These are phyloP conservation scores for Ramphastos sulfuratus DNA, from an alignment of 2,113 vertebrate species.

Conservation along the genomic window DNA sequence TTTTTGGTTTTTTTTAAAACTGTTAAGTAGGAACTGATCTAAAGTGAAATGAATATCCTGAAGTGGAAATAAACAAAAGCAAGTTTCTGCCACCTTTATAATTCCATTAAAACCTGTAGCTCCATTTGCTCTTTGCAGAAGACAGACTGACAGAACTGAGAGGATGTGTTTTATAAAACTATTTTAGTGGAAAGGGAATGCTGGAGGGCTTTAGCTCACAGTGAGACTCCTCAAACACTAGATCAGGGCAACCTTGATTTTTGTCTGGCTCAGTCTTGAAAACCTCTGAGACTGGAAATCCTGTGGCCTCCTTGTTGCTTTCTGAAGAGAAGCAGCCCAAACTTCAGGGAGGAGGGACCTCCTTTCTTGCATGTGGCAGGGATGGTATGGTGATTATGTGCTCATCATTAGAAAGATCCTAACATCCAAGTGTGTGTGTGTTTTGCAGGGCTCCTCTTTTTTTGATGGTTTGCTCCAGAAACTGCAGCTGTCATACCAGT, in stretches of 20 bases:
- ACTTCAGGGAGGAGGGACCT: not conserved
- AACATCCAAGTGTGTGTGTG: not conserved
- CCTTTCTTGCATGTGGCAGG: not conserved
- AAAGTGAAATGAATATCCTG: not conserved
- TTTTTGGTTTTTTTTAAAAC: too few relatives aligned
- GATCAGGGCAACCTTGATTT: not conserved
- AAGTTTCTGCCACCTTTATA: not conserved
- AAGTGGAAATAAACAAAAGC: not conserved
- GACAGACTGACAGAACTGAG: not conserved
- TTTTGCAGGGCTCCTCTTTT: constrained; percentile 88
- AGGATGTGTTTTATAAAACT: not conserved
- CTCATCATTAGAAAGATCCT: not conserved
- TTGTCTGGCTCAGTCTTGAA: not conserved
- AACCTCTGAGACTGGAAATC: not conserved
- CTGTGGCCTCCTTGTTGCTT: not conserved
- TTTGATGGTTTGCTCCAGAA: constrained; percentile 94
- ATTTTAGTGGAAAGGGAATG: not conserved
- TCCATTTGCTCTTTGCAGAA: not conserved
- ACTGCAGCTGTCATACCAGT: constrained; percentile 92
- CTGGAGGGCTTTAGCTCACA: not conserved
- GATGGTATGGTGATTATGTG: not conserved
- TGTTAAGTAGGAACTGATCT: not conserved
- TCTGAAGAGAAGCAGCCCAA: not conserved
- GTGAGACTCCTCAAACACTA: not conserved
- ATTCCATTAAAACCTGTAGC: not conserved